Evolutionary conservation across 1,140 invertebrate genomes (phyloP).

Genomic region (Lutraria rhynchaena): DNA sequence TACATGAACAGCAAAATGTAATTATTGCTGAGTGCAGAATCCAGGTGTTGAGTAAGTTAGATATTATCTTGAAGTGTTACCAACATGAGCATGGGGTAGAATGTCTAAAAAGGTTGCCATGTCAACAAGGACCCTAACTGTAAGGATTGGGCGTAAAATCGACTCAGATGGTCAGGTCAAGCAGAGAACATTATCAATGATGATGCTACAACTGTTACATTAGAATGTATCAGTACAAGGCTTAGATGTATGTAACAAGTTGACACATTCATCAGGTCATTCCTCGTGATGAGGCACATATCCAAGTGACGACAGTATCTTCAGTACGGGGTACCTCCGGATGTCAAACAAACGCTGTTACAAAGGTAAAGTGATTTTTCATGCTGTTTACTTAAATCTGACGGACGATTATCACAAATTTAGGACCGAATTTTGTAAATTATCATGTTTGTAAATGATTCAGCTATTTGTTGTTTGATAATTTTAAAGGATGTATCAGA

Average conservation of each 20-base stretch:
- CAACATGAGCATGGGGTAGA: background rate
- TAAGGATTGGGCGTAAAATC: background rate
- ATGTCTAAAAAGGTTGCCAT: background rate
- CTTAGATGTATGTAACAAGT: background rate
- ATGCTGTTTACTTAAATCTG: no score
- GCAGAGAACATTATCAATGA: background rate
- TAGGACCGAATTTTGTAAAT: no score
- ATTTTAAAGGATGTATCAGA: no score
- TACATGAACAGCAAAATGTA: no score
- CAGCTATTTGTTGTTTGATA: no score
- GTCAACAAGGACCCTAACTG: background rate
- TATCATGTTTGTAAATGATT: no score
- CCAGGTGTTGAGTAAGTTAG: background rate
- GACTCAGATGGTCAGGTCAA: conserved; percentile 2
- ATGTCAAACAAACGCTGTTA: background rate
- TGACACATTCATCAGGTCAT: background rate
- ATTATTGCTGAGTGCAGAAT: no score
- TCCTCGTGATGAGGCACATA: background rate
- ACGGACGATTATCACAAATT: no score
- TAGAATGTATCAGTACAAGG: conserved; percentile 17
- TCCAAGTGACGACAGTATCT: conserved; percentile 1
- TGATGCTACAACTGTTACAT: background rate
- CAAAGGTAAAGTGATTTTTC: conserved; percentile 6
- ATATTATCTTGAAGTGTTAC: background rate
- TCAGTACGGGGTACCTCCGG: background rate